Evolutionary conservation across 2,888 invertebrate species (phyloP).

Genomic region (Euzophera pinguis): DNA sequence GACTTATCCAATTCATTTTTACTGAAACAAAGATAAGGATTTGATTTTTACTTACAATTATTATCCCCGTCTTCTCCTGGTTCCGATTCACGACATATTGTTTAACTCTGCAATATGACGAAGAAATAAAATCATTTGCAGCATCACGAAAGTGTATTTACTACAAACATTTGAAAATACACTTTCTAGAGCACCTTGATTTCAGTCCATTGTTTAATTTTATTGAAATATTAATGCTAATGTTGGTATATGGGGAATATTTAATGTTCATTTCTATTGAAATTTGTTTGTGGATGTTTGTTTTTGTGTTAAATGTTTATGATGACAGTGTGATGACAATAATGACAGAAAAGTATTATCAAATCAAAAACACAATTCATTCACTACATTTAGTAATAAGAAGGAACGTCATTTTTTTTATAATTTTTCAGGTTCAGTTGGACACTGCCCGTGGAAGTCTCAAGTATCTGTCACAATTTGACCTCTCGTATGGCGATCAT

Average conservation of each 20-base stretch:
- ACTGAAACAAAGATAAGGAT: slow-evolving; percentile 39
- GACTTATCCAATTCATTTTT: slow-evolving; percentile 37
- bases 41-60: slow-evolving; percentile 43
- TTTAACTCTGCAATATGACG: slow-evolving; percentile 47
- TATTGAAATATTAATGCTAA: slow-evolving; percentile 38
- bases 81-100: slow-evolving; percentile 40
- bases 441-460: too few species aligned
- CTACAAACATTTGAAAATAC: slow-evolving; percentile 9
- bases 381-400: too few species aligned
- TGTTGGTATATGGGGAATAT: slow-evolving; percentile 21
- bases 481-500: too few species aligned
- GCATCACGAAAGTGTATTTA: neutral
- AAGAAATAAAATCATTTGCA: slow-evolving; percentile 13
- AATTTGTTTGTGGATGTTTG: neutral
- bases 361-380: too few species aligned
- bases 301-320: neutral
- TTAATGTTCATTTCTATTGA: slow-evolving; percentile 24
- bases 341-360: too few species aligned
- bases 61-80: slow-evolving; percentile 22
- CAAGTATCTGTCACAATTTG: too few species aligned
- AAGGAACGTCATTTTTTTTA: too few species aligned
- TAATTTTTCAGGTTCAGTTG: too few species aligned
- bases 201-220: slow-evolving; percentile 27
- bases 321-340: neutral
- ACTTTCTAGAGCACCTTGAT: slow-evolving; percentile 23